Base-by-base conservation (phyloP, 2,113 vertebrate genomes). In the Hippoglossus stenolepis region DNA sequence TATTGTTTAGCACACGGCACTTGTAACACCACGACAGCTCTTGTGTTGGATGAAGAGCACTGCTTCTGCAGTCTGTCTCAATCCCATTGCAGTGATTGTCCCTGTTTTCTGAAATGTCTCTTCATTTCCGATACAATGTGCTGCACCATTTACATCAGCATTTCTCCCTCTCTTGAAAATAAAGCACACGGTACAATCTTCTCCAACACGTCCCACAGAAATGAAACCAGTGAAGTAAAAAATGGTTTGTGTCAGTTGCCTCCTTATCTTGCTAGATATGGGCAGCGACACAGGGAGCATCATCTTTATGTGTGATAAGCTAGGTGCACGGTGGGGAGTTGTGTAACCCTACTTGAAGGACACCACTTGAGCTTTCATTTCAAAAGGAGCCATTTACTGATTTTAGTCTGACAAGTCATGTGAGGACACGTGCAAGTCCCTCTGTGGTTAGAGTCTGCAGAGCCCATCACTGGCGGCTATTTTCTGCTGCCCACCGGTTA, bases 321-420 rank as follows among this genome's bases (percentile, higher is more conserved):
- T 51, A 18, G 31, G 65, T 26, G 45, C 45, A 26, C 21, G 14
- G 7, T 9, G 35, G 18, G 40, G 23, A 56, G 59, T 15, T 5
- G 4, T 54, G 43, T 69, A 23, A 23, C 21, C 21, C 24, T 21
- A 51, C 57, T 45, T 31, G 13, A 69, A 69, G 21, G 5, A 69
- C 49, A 69, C 28, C 47, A 76, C n/a, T 60, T 68, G 11, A 64
- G 5, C 15, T n/a, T n/a, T 23, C 21, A 24, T 31, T 59, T 70
- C 0, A 6, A 61, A 21, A 59, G 21, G 62, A 3, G 10, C 11
- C 51, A n/a, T 58, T 35, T 28, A 1, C 5, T 38, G 45, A 53
- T 43, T 65, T 65, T 20, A 28, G 23, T 23, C 15, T 28, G 21
- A 5, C 35, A 4, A 5, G 24, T 49, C 43, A 49, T 66, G 13